These are phyloP conservation scores for Drosophila lutescens DNA, from an alignment of 2,888 invertebrate species.

Conservation along the genomic window DNA sequence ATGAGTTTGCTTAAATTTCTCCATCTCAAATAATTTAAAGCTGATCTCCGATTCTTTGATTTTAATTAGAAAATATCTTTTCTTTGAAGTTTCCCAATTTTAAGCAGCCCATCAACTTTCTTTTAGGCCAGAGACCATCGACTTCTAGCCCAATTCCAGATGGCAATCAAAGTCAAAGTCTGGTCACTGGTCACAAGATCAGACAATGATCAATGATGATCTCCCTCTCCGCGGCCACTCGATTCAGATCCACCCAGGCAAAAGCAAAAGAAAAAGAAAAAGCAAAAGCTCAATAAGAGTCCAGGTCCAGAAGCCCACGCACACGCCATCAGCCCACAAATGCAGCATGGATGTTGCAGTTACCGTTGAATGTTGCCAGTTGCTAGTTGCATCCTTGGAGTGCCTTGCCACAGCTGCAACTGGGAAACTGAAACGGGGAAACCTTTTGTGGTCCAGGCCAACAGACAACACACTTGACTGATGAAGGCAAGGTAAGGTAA, in stretches of 20 bases:
- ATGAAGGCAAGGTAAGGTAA: conserved; percentile 23
- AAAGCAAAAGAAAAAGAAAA: no score
- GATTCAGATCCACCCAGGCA: conserved; percentile 13
- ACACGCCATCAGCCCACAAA: conserved; percentile 33
- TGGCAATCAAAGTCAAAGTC: conserved; percentile 34
- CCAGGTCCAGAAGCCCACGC: conserved; percentile 26
- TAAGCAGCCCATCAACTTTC: neutral
- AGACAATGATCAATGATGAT: conserved; percentile 45
- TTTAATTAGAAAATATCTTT: no score
- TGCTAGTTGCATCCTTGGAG: conserved; percentile 14
- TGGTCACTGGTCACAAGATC: conserved; percentile 31
- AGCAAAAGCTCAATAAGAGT: neutral
- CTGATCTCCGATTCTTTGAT: no score
- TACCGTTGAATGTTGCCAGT: conserved; percentile 13
- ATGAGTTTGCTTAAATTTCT: no score
- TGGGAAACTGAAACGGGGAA: neutral
- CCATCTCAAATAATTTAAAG: no score
- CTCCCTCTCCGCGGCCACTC: neutral
- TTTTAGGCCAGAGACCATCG: neutral
- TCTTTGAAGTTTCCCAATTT: neutral
- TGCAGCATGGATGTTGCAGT: conserved; percentile 8
- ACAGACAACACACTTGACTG: conserved; percentile 40
- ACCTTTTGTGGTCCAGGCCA: conserved; percentile 33
- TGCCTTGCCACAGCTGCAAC: conserved; percentile 16
- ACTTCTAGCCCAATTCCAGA: conserved; percentile 5